Evolutionary conservation across 2,888 invertebrate genomes (phyloP).

Genomic region (Chaetogeoica ovagalla): DNA sequence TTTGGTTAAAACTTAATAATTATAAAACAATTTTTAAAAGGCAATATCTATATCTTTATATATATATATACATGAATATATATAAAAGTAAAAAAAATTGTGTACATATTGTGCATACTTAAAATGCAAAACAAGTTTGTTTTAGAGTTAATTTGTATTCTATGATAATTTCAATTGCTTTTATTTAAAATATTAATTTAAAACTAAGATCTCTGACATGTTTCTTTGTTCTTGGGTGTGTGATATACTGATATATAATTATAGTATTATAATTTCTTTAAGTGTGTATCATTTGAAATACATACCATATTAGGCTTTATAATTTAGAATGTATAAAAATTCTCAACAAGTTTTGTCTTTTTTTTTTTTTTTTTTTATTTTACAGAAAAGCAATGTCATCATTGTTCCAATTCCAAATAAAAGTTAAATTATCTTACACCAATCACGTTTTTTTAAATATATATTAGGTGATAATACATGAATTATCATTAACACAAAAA

Average conservation of each 20-base stretch:
- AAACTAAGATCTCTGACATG: constrained; percentile 41
- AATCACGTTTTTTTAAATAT: constrained; percentile 23
- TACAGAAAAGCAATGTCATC: constrained; percentile 18
- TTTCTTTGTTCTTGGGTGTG: constrained; percentile 39
- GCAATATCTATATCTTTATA: constrained; percentile 23
- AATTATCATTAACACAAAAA: constrained; percentile 11
- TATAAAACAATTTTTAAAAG: constrained; percentile 23
- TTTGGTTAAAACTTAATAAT: constrained; percentile 13
- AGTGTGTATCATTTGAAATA: constrained; percentile 19
- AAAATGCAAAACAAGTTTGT: constrained; percentile 29
- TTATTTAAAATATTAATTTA: constrained; percentile 32
- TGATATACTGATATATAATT: constrained; percentile 22
- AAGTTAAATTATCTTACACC: constrained; percentile 29
- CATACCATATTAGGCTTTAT: constrained; percentile 22
- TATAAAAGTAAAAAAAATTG: neutral
- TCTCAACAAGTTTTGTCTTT: neutral
- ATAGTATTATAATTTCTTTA: constrained; percentile 13
- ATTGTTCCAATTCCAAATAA: constrained; percentile 44
- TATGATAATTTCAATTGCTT: constrained; percentile 20
- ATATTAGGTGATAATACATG: neutral
- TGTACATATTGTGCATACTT: constrained; percentile 39
- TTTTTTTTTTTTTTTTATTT: constrained; percentile 20
- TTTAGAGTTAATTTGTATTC: constrained; percentile 38
- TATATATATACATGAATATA: constrained; percentile 1
- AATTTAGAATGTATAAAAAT: constrained; percentile 12